Evolutionary conservation across 1,140 invertebrate genomes (phyloP).

Genomic region (Coenobita brevimanus): DNA sequence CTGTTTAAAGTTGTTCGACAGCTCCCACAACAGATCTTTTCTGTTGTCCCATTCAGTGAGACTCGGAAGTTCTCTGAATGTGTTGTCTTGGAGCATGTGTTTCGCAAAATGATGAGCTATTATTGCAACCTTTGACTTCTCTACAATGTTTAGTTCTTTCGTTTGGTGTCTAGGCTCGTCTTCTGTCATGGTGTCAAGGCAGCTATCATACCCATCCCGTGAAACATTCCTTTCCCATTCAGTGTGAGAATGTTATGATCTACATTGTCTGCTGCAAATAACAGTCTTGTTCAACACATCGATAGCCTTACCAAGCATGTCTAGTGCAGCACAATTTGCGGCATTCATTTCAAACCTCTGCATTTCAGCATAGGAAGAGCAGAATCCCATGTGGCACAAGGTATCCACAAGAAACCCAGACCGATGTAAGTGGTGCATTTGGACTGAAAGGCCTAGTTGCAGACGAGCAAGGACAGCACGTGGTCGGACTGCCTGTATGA

Average conservation of each 20-base stretch:
- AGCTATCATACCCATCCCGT: too few species aligned
- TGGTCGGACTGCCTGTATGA: conserved; percentile 29
- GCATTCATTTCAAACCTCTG: conserved; percentile 8
- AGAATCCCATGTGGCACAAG: not conserved
- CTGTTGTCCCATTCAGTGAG: conserved; percentile 1
- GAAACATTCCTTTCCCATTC: too few species aligned
- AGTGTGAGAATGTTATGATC: too few species aligned
- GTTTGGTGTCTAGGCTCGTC: too few species aligned
- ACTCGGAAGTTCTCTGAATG: not conserved
- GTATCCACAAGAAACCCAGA: conserved; percentile 1
- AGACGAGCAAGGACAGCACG: conserved; percentile 16
- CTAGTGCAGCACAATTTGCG: not conserved
- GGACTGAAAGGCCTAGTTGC: conserved; percentile 11
- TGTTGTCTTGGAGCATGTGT: not conserved
- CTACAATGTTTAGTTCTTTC: too few species aligned
- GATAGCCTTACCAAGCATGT: not conserved
- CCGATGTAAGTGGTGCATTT: conserved; percentile 3
- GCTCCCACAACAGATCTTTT: conserved; percentile 17
- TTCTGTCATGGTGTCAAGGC: too few species aligned
- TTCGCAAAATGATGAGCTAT: too few species aligned
- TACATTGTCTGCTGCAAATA: too few species aligned
- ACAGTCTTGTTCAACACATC: not conserved
- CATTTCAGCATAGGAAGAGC: conserved; percentile 12
- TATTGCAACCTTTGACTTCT: too few species aligned
- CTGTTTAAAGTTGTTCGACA: conserved; percentile 6